phyloP scores from a whole-genome alignment of 2,797 vertebrate species.

The Rhinogobio ventralis region DNA sequence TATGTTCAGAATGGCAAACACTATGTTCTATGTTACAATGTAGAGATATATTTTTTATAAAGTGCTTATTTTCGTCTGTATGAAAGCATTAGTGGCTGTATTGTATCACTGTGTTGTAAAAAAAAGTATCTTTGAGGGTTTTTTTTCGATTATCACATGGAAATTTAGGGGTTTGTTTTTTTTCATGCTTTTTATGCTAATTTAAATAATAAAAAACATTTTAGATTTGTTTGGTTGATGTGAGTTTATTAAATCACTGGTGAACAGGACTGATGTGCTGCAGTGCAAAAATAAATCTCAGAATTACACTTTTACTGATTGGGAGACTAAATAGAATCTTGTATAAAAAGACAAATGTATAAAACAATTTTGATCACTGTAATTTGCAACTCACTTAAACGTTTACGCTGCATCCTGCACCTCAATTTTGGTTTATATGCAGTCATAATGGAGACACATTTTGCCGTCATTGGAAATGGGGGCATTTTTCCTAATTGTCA shows the following conservation, averaged over 20 bases:
- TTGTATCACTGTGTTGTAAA: constrained; percentile 62
- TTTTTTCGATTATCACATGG: constrained; percentile 64
- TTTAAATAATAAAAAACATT: constrained; percentile 69
- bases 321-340: no score
- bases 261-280: neutral
- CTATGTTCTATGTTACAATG: constrained; percentile 74
- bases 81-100: constrained; percentile 62
- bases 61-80: constrained; percentile 73
- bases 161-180: constrained; percentile 59
- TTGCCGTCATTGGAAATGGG: no score
- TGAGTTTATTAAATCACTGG: neutral
- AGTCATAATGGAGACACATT: neutral
- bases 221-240: constrained; percentile 62
- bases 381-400: neutral
- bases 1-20: constrained; percentile 46
- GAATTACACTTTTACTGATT: neutral
- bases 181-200: constrained; percentile 73
- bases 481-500: no score
- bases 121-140: neutral
- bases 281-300: neutral
- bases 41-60: constrained; percentile 82
- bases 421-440: no score
- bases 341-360: neutral
- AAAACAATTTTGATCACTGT: no score
- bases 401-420: neutral